A percentile compares a stretch with the other conserved stretches of the same genome.
phyloP scores from a whole-genome alignment of 2,113 vertebrate genomes.

The Dissostichus mawsoni region DNA sequence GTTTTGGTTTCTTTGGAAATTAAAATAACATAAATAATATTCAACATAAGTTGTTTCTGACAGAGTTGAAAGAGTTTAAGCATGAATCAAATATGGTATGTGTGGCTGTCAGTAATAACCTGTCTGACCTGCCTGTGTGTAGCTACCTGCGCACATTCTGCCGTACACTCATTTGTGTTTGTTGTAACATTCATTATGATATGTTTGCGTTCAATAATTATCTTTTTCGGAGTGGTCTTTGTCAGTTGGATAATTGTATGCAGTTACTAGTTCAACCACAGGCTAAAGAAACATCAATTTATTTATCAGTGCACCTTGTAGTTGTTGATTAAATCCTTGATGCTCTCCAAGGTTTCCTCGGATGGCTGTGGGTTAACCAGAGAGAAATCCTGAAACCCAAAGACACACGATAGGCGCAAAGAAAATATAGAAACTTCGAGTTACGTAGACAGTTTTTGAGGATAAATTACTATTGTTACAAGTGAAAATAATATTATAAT shows the following conservation, averaged over 20 bases:
- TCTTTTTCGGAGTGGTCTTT: too few species aligned
- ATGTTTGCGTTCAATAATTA: too few species aligned
- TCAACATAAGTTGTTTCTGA: background rate
- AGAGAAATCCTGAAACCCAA: constrained; percentile 73
- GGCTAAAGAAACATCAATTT: background rate
- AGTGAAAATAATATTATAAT: background rate
- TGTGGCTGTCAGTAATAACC: too few species aligned
- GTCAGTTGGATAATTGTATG: too few species aligned
- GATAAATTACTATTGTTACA: background rate
- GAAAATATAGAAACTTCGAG: background rate
- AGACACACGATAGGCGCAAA: too few species aligned
- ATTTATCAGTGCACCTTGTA: constrained; percentile 72
- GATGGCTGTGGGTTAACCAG: constrained; percentile 16
- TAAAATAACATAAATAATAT: background rate
- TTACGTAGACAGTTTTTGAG: background rate
- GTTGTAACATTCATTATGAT: too few species aligned
- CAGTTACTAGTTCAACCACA: too few species aligned
- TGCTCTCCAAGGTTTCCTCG: background rate
- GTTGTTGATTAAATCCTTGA: constrained; percentile 43
- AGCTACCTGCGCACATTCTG: too few species aligned
- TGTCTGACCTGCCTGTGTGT: too few species aligned
- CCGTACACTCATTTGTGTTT: too few species aligned
- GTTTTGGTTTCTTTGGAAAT: background rate
- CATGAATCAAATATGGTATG: too few species aligned
- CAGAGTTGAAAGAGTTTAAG: too few species aligned